Conservation (phyloP, 2,113 vertebrate species). For the Osmerus eperlanus region DNA sequence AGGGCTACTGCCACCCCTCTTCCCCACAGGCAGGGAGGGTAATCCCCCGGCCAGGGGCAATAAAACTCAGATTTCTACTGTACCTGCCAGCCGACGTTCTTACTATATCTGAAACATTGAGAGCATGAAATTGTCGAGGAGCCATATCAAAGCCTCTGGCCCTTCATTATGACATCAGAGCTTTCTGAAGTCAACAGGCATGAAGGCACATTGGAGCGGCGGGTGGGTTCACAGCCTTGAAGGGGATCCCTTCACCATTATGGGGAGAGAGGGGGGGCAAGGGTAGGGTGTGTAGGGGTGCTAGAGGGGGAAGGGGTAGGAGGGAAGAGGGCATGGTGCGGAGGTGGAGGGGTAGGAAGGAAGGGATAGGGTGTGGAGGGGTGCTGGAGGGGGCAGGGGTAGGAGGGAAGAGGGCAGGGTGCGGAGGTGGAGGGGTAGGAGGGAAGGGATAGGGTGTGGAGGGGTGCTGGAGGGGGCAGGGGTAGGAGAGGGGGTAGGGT, state of each 20-base stretch:
- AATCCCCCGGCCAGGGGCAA: constrained; percentile 64
- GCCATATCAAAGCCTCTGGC: constrained; percentile 66
- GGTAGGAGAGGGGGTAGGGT: constrained; percentile 40
- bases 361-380: not conserved
- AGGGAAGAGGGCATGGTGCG: not conserved
- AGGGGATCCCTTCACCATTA: constrained; percentile 48
- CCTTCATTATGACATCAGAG: constrained; percentile 75
- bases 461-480: not conserved
- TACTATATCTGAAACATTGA: constrained; percentile 54
- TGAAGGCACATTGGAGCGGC: constrained; percentile 66
- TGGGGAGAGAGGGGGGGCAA: constrained; percentile 3
- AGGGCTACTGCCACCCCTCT: constrained; percentile 36
- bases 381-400: not conserved
- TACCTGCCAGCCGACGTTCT: constrained; percentile 75
- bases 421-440: not conserved
- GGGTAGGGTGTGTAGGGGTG: not conserved
- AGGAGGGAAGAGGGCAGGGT: too few relatives aligned
- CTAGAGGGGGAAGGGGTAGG: constrained; percentile 7
- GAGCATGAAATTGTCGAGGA: constrained; percentile 74
- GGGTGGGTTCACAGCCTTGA: constrained; percentile 64
- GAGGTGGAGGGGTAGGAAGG: not conserved
- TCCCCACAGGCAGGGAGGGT: constrained; percentile 52
- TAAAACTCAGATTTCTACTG: constrained; percentile 76
- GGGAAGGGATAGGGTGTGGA: not conserved
- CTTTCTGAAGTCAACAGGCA: constrained; percentile 76